A percentile compares a stretch with the other conserved stretches of the same genome.
phyloP scores from a whole-genome alignment of 64 coral and sea anemone genomes.

The Porites lutea region DNA sequence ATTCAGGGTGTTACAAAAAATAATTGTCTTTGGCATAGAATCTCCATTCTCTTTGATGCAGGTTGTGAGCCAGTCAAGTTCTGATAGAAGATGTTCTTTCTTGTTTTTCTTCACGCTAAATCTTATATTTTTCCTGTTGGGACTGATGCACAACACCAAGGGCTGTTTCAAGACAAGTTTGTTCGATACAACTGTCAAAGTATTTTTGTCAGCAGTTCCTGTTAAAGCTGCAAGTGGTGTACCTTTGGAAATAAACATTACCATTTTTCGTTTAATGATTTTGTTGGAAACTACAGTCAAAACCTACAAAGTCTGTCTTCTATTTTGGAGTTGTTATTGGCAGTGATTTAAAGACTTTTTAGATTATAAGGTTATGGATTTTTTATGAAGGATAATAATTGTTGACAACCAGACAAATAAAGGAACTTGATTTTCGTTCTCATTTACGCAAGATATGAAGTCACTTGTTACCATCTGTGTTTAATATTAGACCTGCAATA shows the following conservation, averaged over 20 bases:
- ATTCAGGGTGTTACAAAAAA: conserved; percentile 22
- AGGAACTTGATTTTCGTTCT: no score
- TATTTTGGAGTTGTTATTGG: no score
- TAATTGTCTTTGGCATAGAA: background rate
- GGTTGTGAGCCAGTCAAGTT: conserved; percentile 1
- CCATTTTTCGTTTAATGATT: no score
- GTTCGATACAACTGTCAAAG: background rate
- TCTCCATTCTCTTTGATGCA: background rate
- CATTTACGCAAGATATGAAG: no score
- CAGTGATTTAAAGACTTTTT: no score
- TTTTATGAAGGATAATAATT: no score
- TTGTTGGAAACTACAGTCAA: no score
- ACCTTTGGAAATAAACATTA: conserved; percentile 22
- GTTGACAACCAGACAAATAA: no score
- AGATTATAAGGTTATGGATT: no score
- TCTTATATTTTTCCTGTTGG: conserved; percentile 32
- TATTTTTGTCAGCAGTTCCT: conserved; percentile 53
- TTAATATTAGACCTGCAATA: no score
- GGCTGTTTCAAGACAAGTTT: background rate
- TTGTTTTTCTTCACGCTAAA: background rate
- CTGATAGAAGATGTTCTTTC: background rate
- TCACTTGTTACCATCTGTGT: no score
- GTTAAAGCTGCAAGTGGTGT: conserved; percentile 56
- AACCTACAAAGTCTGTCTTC: no score
- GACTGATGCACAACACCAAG: conserved; percentile 5